Evolutionary conservation across 2,888 invertebrate species (phyloP).

Genomic region (Tridacna crocea): DNA sequence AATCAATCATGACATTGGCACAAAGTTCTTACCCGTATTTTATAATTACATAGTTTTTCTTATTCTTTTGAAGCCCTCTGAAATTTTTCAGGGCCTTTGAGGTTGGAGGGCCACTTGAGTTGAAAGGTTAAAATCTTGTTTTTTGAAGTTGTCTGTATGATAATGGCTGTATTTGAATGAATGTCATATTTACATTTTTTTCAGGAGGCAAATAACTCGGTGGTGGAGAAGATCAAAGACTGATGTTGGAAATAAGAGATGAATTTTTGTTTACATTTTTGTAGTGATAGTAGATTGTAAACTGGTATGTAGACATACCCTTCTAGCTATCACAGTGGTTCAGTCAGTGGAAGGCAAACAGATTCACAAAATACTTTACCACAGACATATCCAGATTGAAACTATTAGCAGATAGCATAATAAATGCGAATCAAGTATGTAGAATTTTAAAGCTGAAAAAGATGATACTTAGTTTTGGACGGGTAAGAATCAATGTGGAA

Average conservation of each 20-base stretch:
- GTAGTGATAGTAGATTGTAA: too few species aligned
- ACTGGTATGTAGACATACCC: too few species aligned
- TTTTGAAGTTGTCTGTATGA: constrained; percentile 3
- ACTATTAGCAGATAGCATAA: too few species aligned
- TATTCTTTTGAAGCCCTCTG: too few species aligned
- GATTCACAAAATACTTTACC: not conserved
- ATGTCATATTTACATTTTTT: not conserved
- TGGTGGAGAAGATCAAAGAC: not conserved
- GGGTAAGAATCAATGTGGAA: not conserved
- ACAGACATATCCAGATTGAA: too few species aligned
- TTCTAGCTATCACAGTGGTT: not conserved
- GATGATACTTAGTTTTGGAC: not conserved
- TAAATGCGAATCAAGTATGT: not conserved
- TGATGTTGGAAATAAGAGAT: not conserved
- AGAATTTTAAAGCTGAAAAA: too few species aligned
- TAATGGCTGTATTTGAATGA: not conserved
- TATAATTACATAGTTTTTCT: too few species aligned
- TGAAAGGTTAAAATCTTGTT: not conserved
- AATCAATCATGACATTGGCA: not conserved
- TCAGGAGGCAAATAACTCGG: not conserved
- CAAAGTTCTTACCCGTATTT: too few species aligned
- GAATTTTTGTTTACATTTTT: constrained; percentile 10
- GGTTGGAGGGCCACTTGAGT: not conserved
- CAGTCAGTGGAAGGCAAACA: not conserved
- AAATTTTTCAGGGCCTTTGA: not conserved